Conservation (phyloP, 2,888 invertebrate species). For the Chalcosyrphus nemorum region DNA sequence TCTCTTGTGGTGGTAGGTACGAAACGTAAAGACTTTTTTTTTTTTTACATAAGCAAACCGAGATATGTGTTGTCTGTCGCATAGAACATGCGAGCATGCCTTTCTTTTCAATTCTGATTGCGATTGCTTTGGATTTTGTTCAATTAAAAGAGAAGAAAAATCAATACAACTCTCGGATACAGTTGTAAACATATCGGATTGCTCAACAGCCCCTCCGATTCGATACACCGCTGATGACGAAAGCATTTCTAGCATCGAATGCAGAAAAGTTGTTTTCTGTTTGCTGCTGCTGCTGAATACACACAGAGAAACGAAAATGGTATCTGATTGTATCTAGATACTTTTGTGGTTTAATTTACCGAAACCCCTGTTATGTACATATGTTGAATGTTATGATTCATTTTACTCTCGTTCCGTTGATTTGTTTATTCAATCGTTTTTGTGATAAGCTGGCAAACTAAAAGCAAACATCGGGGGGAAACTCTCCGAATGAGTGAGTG, state of each 20-base stretch:
- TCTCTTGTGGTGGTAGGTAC: not conserved
- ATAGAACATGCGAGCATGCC: not conserved
- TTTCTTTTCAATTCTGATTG: not conserved
- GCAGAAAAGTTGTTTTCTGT: not conserved
- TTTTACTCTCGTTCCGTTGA: not conserved
- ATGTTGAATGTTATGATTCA: conserved; percentile 37
- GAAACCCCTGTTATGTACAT: conserved; percentile 27
- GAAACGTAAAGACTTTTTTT: too few relatives aligned
- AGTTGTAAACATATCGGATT: conserved; percentile 31
- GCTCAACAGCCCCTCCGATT: not conserved
- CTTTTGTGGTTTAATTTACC: conserved; percentile 51
- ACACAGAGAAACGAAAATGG: conserved; percentile 1
- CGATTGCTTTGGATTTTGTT: conserved; percentile 6
- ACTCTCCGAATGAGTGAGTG: not conserved
- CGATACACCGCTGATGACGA: not conserved
- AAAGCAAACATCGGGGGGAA: conserved; percentile 21
- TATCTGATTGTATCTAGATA: conserved; percentile 25
- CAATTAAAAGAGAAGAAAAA: not conserved
- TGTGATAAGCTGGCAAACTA: conserved; percentile 42
- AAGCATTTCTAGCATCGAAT: not conserved
- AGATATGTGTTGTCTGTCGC: not conserved
- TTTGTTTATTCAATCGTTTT: conserved; percentile 34
- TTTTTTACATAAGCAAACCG: conserved; percentile 3
- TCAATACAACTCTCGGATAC: conserved; percentile 8
- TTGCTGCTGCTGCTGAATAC: too few relatives aligned